These are phyloP conservation scores for Rhinoraja longicauda DNA, from an alignment of 2,797 vertebrate genomes.

Conservation along the genomic window DNA sequence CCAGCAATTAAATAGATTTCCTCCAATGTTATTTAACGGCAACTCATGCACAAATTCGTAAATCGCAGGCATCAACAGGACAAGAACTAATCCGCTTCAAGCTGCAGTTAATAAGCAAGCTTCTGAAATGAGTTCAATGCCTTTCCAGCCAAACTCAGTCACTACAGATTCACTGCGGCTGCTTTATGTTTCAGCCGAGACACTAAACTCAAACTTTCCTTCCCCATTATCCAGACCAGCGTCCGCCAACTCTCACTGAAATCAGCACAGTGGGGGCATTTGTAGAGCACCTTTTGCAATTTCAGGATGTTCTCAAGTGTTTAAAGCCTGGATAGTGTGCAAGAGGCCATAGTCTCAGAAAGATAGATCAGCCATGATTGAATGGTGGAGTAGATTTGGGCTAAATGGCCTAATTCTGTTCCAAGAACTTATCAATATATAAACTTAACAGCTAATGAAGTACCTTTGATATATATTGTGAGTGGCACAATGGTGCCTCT, in stretches of 20 bases:
- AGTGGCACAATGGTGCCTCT: too few relatives aligned
- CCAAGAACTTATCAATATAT: too few relatives aligned
- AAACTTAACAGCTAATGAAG: too few relatives aligned
- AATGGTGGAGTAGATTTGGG: too few relatives aligned
- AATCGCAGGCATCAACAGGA: not conserved
- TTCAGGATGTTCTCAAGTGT: too few relatives aligned
- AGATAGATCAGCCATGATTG: too few relatives aligned
- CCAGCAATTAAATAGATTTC: constrained; percentile 24
- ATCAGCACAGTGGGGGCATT: too few relatives aligned
- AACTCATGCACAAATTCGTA: not conserved
- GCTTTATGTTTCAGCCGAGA: not conserved
- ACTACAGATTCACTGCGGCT: not conserved
- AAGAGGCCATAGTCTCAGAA: too few relatives aligned
- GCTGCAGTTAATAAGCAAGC: constrained; percentile 3
- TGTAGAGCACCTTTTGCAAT: too few relatives aligned
- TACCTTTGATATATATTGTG: too few relatives aligned
- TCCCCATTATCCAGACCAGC: not conserved
- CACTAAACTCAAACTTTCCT: not conserved
- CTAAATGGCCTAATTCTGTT: too few relatives aligned
- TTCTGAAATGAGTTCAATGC: not conserved
- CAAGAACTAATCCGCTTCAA: constrained; percentile 10
- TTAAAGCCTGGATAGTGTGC: too few relatives aligned
- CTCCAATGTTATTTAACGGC: not conserved
- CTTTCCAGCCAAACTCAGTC: not conserved
- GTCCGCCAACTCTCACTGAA: not conserved